Evolutionary conservation across 30 jellyfish, hydroid and myxozoan species (phyloP), one percentile per base, ranked within the genome.

Genomic region (Cassiopea andromeda): DNA sequence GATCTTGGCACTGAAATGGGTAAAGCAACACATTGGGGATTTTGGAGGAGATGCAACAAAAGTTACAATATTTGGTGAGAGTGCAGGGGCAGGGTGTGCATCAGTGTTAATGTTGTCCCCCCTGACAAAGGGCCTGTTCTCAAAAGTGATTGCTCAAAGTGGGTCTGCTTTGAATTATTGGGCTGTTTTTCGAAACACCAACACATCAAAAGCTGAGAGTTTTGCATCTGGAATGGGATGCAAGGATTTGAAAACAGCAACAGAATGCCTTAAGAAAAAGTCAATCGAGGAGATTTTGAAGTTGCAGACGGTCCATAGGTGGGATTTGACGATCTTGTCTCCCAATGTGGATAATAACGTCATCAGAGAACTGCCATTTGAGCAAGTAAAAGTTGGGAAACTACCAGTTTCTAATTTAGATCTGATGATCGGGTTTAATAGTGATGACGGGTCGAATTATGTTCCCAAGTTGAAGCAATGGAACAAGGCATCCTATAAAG

Each of bases 1-100:
- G 82, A 92, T 92, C 6, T 18, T 60, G 59, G 98, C 94, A 19
- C 85, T 92, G 47, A 60, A 89, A n/a, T 92, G 98, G 98, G 94
- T 87, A 44, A 83, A 87, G 46, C 69, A 70, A 9, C 91, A 92
- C 81, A 92, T 92, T 19, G 57, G 46, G 69, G 77, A 70, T 58
- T 92, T 92, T 59, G 98, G 98, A 1, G 98, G 98, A 46, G 94
- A 92, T 67, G 44, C 77, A 43, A 18, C 9, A 43, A 45, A 81
- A 79, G 93, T 92, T 64, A 92, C 98, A 5, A 66, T 92, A 16
- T 80, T 79, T 80, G 97, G 97, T 7, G 86, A 92, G 18, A 85
- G 97, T 48, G 92, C 97, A 0, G 97, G 97, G 16, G 89, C 89
- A 4, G 92, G 89, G 48, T 77, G 96, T 58, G 85, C 80, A 2